Evolutionary conservation across 2,888 invertebrate species (phyloP).

Genomic region (Dasypogon diadema): DNA sequence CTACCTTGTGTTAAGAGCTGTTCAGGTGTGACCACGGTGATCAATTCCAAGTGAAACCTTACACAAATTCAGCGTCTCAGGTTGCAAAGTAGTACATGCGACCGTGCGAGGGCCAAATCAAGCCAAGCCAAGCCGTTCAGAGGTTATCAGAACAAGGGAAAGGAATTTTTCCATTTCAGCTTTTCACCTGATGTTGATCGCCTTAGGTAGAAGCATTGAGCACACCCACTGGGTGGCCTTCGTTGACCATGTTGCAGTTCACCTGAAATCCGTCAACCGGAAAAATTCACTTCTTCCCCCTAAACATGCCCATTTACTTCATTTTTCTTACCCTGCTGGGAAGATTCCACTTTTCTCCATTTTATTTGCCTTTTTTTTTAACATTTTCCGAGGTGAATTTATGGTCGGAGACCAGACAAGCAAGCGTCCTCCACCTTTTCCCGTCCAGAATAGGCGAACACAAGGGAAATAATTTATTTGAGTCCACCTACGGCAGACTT

Average conservation of each 20-base stretch:
- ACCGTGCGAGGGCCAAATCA: not conserved
- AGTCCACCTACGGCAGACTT: not conserved
- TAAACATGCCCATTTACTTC: conserved; percentile 11
- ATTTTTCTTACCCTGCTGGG: conserved; percentile 36
- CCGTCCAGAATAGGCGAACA: not conserved
- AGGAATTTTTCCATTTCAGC: not conserved
- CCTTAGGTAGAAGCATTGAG: not conserved
- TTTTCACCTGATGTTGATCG: not conserved
- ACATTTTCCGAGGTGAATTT: not conserved
- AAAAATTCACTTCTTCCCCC: conserved; percentile 13
- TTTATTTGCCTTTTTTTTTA: not conserved
- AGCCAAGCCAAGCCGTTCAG: not conserved
- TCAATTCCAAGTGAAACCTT: conserved; percentile 48
- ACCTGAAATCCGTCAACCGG: conserved; percentile 40
- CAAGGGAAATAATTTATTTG: conserved; percentile 12
- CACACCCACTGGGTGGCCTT: not conserved
- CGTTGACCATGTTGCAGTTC: conserved; percentile 16
- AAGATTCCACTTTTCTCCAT: conserved; percentile 1
- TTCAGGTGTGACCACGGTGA: conserved; percentile 46
- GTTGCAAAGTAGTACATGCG: conserved; percentile 20
- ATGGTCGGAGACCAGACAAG: not conserved
- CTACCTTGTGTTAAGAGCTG: conserved; percentile 27
- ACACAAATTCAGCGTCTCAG: conserved; percentile 38
- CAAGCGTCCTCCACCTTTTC: not conserved
- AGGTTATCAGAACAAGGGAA: conserved; percentile 38